Conservation (phyloP, 2,797 vertebrate genomes). For the Danio albolineatus region DNA sequence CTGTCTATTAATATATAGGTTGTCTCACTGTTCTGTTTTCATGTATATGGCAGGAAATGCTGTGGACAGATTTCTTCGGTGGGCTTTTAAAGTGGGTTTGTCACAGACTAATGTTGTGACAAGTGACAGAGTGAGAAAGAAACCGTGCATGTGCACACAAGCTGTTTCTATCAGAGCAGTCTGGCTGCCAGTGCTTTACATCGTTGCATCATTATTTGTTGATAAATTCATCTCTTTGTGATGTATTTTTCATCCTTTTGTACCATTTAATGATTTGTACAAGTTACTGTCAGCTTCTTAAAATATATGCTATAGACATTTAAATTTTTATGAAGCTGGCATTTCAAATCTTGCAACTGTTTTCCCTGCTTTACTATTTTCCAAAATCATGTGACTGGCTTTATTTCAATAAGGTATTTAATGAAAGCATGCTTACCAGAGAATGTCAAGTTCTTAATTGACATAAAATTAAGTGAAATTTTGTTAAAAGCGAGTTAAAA, state of each 20-base stretch:
- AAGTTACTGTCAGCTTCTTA: background rate
- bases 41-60: constrained; percentile 15
- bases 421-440: background rate
- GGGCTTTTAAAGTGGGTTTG: background rate
- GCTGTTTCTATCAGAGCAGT: constrained; percentile 8
- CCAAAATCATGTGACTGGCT: background rate
- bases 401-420: background rate
- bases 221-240: background rate
- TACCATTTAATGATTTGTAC: background rate
- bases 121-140: constrained; percentile 11
- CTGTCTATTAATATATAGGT: too few species aligned
- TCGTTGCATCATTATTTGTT: background rate
- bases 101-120: constrained; percentile 8
- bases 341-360: background rate
- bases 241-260: background rate
- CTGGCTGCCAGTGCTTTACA: background rate
- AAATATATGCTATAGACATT: background rate
- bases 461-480: background rate
- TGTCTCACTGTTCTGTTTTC: too few species aligned
- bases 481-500: too few species aligned
- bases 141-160: constrained; percentile 2
- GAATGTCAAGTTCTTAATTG: background rate
- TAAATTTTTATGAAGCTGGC: background rate
- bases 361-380: background rate
- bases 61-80: constrained; percentile 2